Base-by-base conservation (phyloP, 2,113 vertebrate genomes). In the Petrocephalus microphthalmus region DNA sequence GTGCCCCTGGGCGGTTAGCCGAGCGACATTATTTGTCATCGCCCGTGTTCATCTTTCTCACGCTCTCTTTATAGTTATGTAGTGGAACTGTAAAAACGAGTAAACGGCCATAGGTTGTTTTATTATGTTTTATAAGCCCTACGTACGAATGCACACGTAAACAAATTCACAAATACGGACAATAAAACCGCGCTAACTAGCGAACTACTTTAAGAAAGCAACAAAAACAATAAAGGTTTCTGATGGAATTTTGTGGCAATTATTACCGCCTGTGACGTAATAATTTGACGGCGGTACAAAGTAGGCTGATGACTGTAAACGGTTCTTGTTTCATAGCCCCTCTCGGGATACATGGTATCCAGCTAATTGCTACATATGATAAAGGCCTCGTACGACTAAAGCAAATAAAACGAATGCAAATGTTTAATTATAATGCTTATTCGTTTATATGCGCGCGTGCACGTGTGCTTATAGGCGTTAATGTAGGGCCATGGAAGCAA, bases 1-100 rank as follows among this genome's bases (percentile, higher is more conserved):
- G 94, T 92, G 91, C 96, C 96, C 96, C 96, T 95, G 94, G 96
- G 96, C 96, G 93, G 96, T 95, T 95, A 96, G 93, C 93, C 93
- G 93, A 95, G 94, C 92, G 89, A 93, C 19, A 89, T 95, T 94
- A 96, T 97, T 96, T 96, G 96, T 97, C 96, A 96, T 96, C 95
- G 96, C 94, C 95, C 93, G 93, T 78, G 89, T 94, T 92, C 93
- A 93, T 93, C 91, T 89, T 71, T 89, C 86, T 89, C 94, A 93
- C 33, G 45, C 81, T 84, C 51, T 85, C 83, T 84, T 60, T 86
- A 64, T 60, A 67, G 60, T 87, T 45, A 71, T 25, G 51, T 51
- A 51, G 60, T n/a, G 86, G 64, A 20, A 42, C 54, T 60, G 19
- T 47, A 86, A 86, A 57, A 42, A 56, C 29, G 37, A 57, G 54